These are phyloP conservation scores for Gymnoscopelus microlampas DNA, from an alignment of 2,797 vertebrate species.

Conservation along the genomic window DNA sequence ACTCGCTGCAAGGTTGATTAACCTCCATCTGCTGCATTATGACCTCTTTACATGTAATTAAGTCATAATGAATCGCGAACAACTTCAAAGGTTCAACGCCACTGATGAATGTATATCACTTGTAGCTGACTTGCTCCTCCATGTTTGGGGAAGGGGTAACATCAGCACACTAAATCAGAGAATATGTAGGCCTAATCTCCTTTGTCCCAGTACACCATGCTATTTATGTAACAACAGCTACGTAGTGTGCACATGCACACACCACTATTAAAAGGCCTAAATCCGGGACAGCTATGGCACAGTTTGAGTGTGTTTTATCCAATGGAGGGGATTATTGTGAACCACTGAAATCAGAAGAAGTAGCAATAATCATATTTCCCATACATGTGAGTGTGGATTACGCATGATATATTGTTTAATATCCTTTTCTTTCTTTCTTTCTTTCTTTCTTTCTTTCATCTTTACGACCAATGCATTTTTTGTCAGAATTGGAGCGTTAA, in stretches of 20 bases:
- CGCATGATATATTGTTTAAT: neutral
- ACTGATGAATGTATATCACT: constrained; percentile 32
- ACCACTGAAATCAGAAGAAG: constrained; percentile 22
- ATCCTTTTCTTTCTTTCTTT: too few relatives aligned
- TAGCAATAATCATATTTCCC: constrained; percentile 29
- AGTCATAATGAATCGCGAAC: constrained; percentile 41
- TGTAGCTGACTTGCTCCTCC: constrained; percentile 8
- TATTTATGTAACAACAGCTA: constrained; percentile 27
- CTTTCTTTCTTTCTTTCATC: too few relatives aligned
- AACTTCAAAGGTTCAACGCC: constrained; percentile 48
- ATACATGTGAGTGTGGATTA: constrained; percentile 18
- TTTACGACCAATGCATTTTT: too few relatives aligned
- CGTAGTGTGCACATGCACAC: constrained; percentile 8
- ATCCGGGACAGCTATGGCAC: constrained; percentile 35
- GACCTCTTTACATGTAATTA: constrained; percentile 65
- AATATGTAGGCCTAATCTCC: neutral
- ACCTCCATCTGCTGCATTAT: constrained; percentile 37
- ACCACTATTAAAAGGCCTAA: constrained; percentile 19
- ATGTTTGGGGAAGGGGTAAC: neutral
- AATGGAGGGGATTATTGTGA: constrained; percentile 31
- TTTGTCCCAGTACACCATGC: constrained; percentile 11
- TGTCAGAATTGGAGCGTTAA: too few relatives aligned
- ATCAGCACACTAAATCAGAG: constrained; percentile 1
- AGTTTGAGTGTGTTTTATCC: constrained; percentile 25
- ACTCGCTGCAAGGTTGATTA: constrained; percentile 28